These are phyloP conservation scores for Pocillopora grandis DNA, from an alignment of 92 coral and sea anemone genomes.

Conservation along the genomic window DNA sequence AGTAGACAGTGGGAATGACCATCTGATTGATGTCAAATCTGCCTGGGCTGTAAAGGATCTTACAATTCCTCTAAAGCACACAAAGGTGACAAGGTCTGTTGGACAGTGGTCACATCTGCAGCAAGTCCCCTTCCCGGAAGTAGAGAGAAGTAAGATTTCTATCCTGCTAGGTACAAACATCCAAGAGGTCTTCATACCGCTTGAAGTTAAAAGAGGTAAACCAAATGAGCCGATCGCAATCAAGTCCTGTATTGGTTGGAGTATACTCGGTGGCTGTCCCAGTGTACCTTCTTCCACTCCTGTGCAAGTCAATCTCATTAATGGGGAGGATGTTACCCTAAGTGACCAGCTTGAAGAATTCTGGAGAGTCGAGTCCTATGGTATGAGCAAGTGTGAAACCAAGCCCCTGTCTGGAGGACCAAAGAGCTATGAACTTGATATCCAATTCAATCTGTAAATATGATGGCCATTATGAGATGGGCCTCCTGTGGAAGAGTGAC, in stretches of 20 bases:
- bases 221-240: conserved; percentile 62
- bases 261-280: conserved; percentile 52
- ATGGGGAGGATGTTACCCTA: conserved; percentile 49
- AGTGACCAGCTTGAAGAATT: conserved; percentile 51
- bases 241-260: conserved; percentile 58
- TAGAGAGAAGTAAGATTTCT: conserved; percentile 57
- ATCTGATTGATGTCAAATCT: conserved; percentile 37
- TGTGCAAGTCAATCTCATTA: conserved; percentile 28
- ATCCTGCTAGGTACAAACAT: conserved; percentile 61
- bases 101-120: conserved; percentile 59
- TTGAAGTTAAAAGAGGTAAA: conserved; percentile 49
- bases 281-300: neutral
- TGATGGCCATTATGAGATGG: conserved; percentile 61
- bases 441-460: conserved; percentile 23
- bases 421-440: conserved; percentile 38
- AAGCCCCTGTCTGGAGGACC: conserved; percentile 45
- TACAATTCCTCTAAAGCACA: conserved; percentile 58
- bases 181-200: conserved; percentile 60
- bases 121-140: conserved; percentile 60
- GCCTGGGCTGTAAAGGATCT: conserved; percentile 69
- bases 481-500: conserved; percentile 43
- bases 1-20: conserved; percentile 24
- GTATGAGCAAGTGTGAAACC: conserved; percentile 13
- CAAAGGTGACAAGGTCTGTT: conserved; percentile 29
- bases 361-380: conserved; percentile 61